phyloP scores from a whole-genome alignment of 2,113 vertebrate species.

The Gnathonemus echidnorhynchus region DNA sequence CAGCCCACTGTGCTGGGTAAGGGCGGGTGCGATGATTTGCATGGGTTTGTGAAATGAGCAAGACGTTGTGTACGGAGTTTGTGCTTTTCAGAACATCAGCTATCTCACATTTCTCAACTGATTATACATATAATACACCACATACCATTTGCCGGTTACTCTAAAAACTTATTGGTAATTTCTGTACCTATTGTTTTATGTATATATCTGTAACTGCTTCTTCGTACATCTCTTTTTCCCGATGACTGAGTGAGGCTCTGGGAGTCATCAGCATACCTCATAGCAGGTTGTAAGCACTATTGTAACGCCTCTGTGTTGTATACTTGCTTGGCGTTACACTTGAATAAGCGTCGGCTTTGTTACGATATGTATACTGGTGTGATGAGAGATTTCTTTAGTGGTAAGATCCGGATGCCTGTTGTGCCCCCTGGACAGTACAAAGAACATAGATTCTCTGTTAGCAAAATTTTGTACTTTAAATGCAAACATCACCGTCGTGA shows the following conservation, averaged over 20 bases:
- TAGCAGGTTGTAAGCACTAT: not conserved
- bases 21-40: conserved; percentile 2
- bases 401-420: not conserved
- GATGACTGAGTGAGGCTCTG: not conserved
- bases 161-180: not conserved
- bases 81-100: not conserved
- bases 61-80: not conserved
- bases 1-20: not conserved
- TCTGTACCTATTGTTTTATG: not conserved
- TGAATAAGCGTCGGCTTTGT: not conserved
- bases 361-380: not conserved
- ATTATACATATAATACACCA: not conserved
- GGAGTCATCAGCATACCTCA: not conserved
- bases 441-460: not conserved
- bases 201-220: not conserved
- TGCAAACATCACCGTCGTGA: not conserved
- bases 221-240: not conserved
- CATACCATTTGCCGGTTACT: not conserved
- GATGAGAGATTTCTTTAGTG: not conserved
- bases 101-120: not conserved
- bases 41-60: not conserved
- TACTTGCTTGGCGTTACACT: not conserved
- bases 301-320: not conserved
- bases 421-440: not conserved
- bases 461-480: not conserved